A percentile compares a stretch with the other conserved stretches of the same genome.
Evolutionary conservation across 2,113 vertebrate species (phyloP).

Genomic region (Chloropsis hardwickii): DNA sequence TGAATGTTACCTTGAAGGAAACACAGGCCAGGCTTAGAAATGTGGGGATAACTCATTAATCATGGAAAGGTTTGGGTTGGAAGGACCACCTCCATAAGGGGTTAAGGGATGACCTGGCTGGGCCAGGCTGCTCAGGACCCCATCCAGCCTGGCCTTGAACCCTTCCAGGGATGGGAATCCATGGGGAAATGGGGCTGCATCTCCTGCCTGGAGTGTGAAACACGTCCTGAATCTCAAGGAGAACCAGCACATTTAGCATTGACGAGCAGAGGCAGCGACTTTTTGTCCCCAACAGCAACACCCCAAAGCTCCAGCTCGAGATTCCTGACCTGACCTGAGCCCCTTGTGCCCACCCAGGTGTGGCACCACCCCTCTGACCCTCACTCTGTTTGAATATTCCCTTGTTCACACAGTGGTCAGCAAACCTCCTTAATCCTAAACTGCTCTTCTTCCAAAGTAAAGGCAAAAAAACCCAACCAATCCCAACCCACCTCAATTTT

Average conservation of each 20-base stretch:
- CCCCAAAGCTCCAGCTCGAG: not conserved
- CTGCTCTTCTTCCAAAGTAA: not conserved
- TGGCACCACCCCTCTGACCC: not conserved
- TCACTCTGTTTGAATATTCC: not conserved
- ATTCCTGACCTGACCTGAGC: fast-evolving
- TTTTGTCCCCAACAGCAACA: not conserved
- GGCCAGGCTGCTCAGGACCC: not conserved
- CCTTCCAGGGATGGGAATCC: not conserved
- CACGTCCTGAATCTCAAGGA: not conserved
- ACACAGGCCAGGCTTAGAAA: not conserved
- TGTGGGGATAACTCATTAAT: not conserved
- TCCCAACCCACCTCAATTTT: not conserved
- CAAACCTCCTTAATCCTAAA: fast-evolving
- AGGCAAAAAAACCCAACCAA: not conserved
- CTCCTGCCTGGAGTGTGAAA: not conserved
- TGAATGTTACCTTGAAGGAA: not conserved
- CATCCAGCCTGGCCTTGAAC: not conserved
- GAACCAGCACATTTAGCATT: fast-evolving
- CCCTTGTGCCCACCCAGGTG: not conserved
- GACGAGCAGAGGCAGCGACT: not conserved
- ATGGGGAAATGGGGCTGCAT: fast-evolving
- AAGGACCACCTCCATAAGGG: fast-evolving
- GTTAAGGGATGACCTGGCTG: not conserved
- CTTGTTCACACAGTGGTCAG: not conserved
- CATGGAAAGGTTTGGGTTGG: not conserved